These are phyloP conservation scores for Drosophila pectinifera DNA, from an alignment of 1,140 invertebrate genomes.

Conservation along the genomic window DNA sequence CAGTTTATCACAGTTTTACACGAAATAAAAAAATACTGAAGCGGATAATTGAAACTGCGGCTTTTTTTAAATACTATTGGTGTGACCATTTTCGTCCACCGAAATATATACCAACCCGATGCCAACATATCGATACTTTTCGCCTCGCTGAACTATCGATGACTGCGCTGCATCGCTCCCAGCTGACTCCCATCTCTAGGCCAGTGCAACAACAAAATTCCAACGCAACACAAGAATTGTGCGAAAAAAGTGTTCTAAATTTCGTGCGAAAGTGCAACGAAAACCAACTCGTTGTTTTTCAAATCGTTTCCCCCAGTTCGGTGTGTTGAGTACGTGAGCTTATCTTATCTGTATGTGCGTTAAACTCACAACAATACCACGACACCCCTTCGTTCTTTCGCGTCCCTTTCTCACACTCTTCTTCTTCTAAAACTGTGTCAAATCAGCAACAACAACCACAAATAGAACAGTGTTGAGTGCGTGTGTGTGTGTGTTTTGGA, in stretches of 20 bases:
- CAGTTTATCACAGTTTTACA: no score
- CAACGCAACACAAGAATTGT: constrained; percentile 56
- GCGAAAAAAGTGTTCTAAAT: constrained; percentile 31
- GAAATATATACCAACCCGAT: not conserved
- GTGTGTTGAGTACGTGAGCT: not conserved
- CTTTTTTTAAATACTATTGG: not conserved
- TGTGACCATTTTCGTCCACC: not conserved
- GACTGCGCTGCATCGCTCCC: no score
- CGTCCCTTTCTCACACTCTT: constrained; percentile 28
- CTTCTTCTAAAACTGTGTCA: constrained; percentile 64
- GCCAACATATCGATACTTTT: no score
- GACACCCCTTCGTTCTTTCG: constrained; percentile 2
- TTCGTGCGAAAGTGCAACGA: constrained; percentile 11
- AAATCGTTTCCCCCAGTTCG: constrained; percentile 7
- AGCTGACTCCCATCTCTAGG: no score
- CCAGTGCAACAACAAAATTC: constrained; percentile 73
- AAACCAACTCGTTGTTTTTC: constrained; percentile 27
- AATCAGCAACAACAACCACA: constrained; percentile 47
- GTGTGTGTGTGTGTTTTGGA: constrained; percentile 10
- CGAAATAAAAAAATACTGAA: no score
- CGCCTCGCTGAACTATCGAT: no score
- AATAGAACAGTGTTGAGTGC: constrained; percentile 22
- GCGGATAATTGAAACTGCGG: no score
- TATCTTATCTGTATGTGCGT: constrained; percentile 12
- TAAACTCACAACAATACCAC: not conserved